Evolutionary conservation across 2,797 vertebrate species (phyloP).

Genomic region (Fistularia tabacaria): DNA sequence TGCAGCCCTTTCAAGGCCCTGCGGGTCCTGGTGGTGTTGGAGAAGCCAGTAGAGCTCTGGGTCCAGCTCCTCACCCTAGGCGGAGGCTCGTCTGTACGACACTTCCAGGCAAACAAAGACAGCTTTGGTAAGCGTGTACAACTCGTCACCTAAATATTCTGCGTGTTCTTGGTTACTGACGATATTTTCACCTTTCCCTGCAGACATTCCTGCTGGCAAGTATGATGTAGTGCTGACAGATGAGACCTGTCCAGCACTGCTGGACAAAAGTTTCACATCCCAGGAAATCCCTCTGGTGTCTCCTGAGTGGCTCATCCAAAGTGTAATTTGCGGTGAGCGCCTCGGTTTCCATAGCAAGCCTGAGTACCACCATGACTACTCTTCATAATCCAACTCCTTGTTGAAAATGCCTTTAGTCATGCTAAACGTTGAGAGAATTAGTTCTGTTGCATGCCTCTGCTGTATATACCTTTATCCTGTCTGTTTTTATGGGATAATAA

Average conservation of each 20-base stretch:
- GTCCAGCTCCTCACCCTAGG: slow-evolving; percentile 85
- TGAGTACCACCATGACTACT: slow-evolving; percentile 81
- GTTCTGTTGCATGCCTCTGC: slow-evolving; percentile 75
- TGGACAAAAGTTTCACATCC: slow-evolving; percentile 79
- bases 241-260: slow-evolving; percentile 76
- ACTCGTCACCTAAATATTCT: accelerated
- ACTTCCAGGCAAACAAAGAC: slow-evolving; percentile 76
- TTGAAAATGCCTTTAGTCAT: slow-evolving; percentile 38
- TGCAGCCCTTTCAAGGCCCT: slow-evolving; percentile 85
- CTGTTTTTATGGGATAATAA: slow-evolving; percentile 94
- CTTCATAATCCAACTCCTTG: slow-evolving; percentile 41
- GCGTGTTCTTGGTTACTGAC: neutral
- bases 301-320: slow-evolving; percentile 94
- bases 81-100: slow-evolving; percentile 83
- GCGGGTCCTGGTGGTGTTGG: slow-evolving; percentile 85
- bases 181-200: neutral
- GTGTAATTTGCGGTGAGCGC: slow-evolving; percentile 84
- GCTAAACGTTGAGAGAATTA: slow-evolving; percentile 46
- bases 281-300: slow-evolving; percentile 85
- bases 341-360: slow-evolving; percentile 82
- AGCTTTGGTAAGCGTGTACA: slow-evolving; percentile 74
- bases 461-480: slow-evolving; percentile 92
- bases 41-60: slow-evolving; percentile 86
- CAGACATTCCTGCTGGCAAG: slow-evolving; percentile 83
- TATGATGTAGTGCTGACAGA: slow-evolving; percentile 89